phyloP scores from a whole-genome alignment of 2,888 invertebrate species.

The Melanotus villosus region DNA sequence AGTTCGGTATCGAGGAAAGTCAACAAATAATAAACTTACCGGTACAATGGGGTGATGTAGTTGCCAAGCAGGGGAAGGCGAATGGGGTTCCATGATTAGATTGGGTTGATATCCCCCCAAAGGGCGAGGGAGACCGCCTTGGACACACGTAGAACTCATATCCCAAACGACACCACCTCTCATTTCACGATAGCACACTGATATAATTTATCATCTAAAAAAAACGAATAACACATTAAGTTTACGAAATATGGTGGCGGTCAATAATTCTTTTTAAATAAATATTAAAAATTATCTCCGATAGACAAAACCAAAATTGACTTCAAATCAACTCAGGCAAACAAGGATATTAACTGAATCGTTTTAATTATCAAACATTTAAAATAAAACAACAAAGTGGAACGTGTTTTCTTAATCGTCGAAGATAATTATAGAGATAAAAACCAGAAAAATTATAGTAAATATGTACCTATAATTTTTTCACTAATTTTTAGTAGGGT shows the following conservation, averaged over 20 bases:
- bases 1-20: background rate
- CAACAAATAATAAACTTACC: conserved; percentile 53
- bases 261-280: conserved; percentile 21
- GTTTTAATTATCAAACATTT: conserved; percentile 3
- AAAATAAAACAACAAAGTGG: background rate
- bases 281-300: conserved; percentile 11
- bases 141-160: conserved; percentile 60
- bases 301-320: background rate
- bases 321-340: background rate
- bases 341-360: conserved; percentile 11
- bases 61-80: conserved; percentile 62
- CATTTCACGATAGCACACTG: conserved; percentile 51
- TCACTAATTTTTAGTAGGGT: background rate
- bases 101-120: conserved; percentile 57
- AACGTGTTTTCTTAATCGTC: conserved; percentile 9
- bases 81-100: conserved; percentile 59
- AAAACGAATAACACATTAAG: conserved; percentile 18
- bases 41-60: conserved; percentile 55
- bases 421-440: conserved; percentile 13
- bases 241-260: background rate
- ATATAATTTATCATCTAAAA: conserved; percentile 28
- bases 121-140: conserved; percentile 56
- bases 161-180: conserved; percentile 57
- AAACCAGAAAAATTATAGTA: conserved; percentile 10
- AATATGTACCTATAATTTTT: conserved; percentile 19